Percentiles rank a stretch among this genome's conserved stretches.
phyloP scores from a whole-genome alignment of 2,797 vertebrate genomes.

The Botia kubotai region DNA sequence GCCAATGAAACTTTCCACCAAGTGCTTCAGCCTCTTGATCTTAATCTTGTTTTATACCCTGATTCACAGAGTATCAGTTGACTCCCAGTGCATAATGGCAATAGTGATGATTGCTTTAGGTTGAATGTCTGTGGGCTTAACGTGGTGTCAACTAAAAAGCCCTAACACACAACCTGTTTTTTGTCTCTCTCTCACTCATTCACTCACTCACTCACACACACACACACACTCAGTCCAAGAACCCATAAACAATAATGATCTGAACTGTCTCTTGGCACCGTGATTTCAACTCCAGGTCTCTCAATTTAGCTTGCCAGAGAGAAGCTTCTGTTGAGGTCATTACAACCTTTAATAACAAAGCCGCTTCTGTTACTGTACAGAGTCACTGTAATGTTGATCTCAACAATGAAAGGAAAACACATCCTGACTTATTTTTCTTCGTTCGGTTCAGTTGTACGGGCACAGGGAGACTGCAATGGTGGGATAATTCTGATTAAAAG shows the following conservation, averaged over 20 bases:
- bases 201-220: slow-evolving; percentile 3
- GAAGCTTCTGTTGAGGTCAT: slow-evolving; percentile 42
- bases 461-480: neutral
- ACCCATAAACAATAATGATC: slow-evolving; percentile 44
- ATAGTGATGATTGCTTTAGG: slow-evolving; percentile 20
- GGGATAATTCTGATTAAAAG: slow-evolving; percentile 4
- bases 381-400: slow-evolving; percentile 45
- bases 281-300: slow-evolving; percentile 48
- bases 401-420: slow-evolving; percentile 27
- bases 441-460: slow-evolving; percentile 2
- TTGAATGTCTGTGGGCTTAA: slow-evolving; percentile 28
- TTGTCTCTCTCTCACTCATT: slow-evolving; percentile 7
- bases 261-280: slow-evolving; percentile 39
- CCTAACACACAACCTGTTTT: slow-evolving; percentile 11
- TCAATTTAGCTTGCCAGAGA: slow-evolving; percentile 42
- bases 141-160: slow-evolving; percentile 30
- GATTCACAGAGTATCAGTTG: slow-evolving; percentile 29
- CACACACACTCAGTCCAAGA: slow-evolving; percentile 1
- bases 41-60: slow-evolving; percentile 34
- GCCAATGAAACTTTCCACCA: slow-evolving; percentile 19
- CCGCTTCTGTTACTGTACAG: slow-evolving; percentile 32
- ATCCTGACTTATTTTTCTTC: neutral
- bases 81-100: slow-evolving; percentile 13
- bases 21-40: neutral
- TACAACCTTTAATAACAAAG: slow-evolving; percentile 45